Percentiles rank a stretch among this genome's conserved stretches.
Evolutionary conservation across 2,888 invertebrate species (phyloP).

Genomic region (Rhorus exstirpatorius): DNA sequence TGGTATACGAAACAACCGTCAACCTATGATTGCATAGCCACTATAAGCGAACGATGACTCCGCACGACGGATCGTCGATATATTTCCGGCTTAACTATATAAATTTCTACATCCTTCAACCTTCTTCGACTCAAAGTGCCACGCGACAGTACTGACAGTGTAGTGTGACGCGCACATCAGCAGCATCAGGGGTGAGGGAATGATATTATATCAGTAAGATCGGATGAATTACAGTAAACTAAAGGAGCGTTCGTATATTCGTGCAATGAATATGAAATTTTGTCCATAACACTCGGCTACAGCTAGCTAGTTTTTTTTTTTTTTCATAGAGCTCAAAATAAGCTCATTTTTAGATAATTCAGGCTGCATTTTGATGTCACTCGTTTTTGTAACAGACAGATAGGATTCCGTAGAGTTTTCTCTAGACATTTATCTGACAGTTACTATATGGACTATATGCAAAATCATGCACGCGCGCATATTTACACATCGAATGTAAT

Average conservation of each 20-base stretch:
- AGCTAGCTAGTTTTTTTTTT: too few species aligned
- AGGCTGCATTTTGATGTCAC: too few species aligned
- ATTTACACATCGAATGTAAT: conserved; percentile 1
- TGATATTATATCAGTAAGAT: too few species aligned
- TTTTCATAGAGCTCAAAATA: too few species aligned
- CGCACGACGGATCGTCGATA: conserved; percentile 41
- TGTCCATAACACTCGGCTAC: too few species aligned
- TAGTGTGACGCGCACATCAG: too few species aligned
- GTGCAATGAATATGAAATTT: too few species aligned
- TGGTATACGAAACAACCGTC: conserved; percentile 25
- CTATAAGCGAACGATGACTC: conserved; percentile 9
- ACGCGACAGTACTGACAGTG: conserved; percentile 1
- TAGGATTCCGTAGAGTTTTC: background rate
- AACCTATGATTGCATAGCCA: conserved; percentile 10
- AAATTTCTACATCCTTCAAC: conserved; percentile 29
- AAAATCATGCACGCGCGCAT: background rate
- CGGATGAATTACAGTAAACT: too few species aligned
- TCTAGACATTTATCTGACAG: conserved; percentile 59
- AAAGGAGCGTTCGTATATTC: too few species aligned
- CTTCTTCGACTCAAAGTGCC: background rate
- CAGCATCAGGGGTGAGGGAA: too few species aligned
- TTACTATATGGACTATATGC: background rate
- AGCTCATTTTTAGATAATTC: too few species aligned
- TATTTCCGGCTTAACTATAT: conserved; percentile 52
- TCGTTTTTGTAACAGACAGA: too few species aligned